Percentiles rank a stretch among this genome's conserved stretches.
These are phyloP conservation scores for Eueremaeus valkanovi DNA, from an alignment of 2,888 invertebrate genomes.

Conservation along the genomic window DNA sequence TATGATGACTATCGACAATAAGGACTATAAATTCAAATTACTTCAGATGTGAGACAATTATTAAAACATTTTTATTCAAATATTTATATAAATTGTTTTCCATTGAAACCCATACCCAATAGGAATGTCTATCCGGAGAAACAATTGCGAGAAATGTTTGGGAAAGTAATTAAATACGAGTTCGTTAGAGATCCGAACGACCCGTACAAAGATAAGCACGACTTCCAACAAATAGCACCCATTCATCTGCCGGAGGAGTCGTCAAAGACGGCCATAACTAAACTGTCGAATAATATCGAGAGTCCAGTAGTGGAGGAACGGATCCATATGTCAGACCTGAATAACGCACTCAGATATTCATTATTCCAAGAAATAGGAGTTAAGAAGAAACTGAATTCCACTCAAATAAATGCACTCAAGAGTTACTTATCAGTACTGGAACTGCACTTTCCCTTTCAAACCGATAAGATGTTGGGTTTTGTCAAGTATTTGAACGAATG, in stretches of 20 bases:
- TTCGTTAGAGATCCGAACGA: neutral
- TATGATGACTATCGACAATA: conserved; percentile 12
- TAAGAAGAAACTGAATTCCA: conserved; percentile 64
- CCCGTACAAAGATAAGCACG: neutral
- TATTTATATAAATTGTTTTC: neutral
- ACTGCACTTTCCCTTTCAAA: conserved; percentile 52
- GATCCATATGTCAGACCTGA: conserved; percentile 79
- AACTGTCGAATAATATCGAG: neutral
- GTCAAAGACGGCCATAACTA: neutral
- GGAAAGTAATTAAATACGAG: conserved; percentile 12
- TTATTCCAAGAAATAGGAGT: conserved; percentile 77
- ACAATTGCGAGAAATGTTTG: conserved; percentile 1
- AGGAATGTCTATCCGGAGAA: conserved; percentile 16
- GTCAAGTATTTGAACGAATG: conserved; percentile 33
- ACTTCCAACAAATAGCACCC: conserved; percentile 2
- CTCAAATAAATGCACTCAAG: conserved; percentile 67
- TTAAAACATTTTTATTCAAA: neutral
- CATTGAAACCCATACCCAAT: neutral
- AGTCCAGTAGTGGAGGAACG: neutral
- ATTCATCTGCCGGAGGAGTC: neutral
- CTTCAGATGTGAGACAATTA: conserved; percentile 15
- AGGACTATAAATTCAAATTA: conserved; percentile 31
- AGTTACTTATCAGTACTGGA: conserved; percentile 67
- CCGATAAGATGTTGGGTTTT: conserved; percentile 31
- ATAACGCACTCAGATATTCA: conserved; percentile 76